Evolutionary conservation across 2,888 invertebrate genomes (phyloP).

Genomic region (Papilio protenor): DNA sequence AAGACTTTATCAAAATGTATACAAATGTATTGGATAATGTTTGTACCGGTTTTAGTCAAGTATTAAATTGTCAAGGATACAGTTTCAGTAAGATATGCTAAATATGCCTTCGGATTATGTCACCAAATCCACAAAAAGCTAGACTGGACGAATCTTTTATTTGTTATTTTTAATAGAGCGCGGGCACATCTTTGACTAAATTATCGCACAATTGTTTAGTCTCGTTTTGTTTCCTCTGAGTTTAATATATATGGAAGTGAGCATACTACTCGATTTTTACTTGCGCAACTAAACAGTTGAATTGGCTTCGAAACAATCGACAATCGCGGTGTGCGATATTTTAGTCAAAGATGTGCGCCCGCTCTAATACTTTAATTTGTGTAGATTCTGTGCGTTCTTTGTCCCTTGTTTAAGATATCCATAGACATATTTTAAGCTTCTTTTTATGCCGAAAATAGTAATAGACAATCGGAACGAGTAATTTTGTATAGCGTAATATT

Average conservation of each 20-base stretch:
- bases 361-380: neutral
- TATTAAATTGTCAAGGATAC: constrained; percentile 23
- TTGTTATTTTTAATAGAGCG: neutral
- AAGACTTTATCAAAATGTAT: constrained; percentile 31
- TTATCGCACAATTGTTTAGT: no score
- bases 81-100: constrained; percentile 12
- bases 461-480: neutral
- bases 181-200: no score
- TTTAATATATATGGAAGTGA: no score
- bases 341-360: no score
- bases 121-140: constrained; percentile 3
- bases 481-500: neutral
- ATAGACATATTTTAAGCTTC: neutral
- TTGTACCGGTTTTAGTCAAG: constrained; percentile 13
- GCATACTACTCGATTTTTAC: no score
- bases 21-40: constrained; percentile 21
- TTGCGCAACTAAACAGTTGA: no score
- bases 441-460: neutral
- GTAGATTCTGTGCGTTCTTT: neutral
- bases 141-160: neutral
- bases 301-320: no score
- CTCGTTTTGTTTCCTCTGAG: no score
- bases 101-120: constrained; percentile 10
- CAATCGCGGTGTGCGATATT: no score
- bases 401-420: no score